Percentiles rank a stretch among this genome's conserved stretches.
phyloP scores from a whole-genome alignment of 2,888 invertebrate genomes.

The Capitulum mitella region DNA sequence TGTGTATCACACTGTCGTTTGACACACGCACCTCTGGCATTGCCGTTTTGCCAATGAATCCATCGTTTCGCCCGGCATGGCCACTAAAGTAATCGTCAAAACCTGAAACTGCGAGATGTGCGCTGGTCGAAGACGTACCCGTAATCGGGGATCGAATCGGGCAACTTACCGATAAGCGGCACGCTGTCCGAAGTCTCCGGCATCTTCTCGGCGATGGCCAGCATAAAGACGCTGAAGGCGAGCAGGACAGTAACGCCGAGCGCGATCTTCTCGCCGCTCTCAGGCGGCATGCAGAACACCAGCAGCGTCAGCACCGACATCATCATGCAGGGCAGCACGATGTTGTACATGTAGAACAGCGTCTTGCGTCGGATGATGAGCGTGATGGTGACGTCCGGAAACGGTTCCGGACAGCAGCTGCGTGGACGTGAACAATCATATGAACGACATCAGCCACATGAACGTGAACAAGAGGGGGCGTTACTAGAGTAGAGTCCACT shows the following conservation, averaged over 20 bases:
- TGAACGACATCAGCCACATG: too few species aligned
- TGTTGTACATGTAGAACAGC: constrained; percentile 49
- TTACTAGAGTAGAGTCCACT: too few species aligned
- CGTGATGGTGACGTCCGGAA: constrained; percentile 52
- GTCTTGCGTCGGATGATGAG: constrained; percentile 49
- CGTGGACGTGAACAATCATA: too few species aligned
- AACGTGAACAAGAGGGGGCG: too few species aligned
- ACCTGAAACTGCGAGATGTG: too few species aligned
- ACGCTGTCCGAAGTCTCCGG: constrained; percentile 53
- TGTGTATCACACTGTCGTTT: too few species aligned
- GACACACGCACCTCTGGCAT: too few species aligned
- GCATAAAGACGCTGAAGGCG: constrained; percentile 53
- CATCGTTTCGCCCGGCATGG: too few species aligned
- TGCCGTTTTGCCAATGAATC: too few species aligned
- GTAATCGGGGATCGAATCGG: too few species aligned
- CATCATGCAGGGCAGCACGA: constrained; percentile 53
- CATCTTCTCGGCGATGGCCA: constrained; percentile 53
- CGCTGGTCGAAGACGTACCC: too few species aligned
- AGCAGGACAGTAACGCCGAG: constrained; percentile 52
- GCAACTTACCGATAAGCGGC: constrained; percentile 26
- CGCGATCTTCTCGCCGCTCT: constrained; percentile 51
- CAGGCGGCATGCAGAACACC: constrained; percentile 51
- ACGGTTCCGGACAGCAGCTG: constrained; percentile 49
- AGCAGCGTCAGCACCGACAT: constrained; percentile 51
- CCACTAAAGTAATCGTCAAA: too few species aligned